phyloP scores from a whole-genome alignment of 92 coral and sea anemone species.

The Umimayanthus kanabou region DNA sequence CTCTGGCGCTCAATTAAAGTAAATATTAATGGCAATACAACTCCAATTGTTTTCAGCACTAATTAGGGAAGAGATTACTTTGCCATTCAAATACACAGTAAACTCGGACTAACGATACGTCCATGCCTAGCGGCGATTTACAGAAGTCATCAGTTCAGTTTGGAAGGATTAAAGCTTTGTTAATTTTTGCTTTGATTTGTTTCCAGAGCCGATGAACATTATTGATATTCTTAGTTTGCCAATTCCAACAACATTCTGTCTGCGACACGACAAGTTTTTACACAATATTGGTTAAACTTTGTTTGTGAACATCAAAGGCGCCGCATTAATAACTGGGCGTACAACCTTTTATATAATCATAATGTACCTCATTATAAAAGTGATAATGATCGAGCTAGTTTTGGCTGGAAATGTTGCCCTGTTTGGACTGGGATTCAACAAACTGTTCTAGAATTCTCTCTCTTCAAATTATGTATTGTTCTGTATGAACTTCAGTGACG shows the following conservation, averaged over 20 bases:
- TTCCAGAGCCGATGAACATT: neutral
- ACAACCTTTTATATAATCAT: neutral
- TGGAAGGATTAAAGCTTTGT: neutral
- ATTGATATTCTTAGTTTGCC: conserved; percentile 2
- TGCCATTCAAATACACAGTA: neutral
- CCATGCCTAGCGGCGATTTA: neutral
- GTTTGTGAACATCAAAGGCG: neutral
- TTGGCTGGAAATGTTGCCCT: too few species aligned
- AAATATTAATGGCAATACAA: neutral
- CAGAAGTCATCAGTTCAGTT: neutral
- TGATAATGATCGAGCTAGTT: neutral
- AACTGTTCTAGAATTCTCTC: too few species aligned
- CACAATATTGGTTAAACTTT: neutral
- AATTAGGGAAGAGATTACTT: neutral
- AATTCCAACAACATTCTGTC: neutral
- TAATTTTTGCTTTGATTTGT: neutral
- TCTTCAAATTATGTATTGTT: too few species aligned
- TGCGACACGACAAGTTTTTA: neutral
- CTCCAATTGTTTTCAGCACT: neutral
- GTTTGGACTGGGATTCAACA: too few species aligned
- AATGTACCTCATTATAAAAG: neutral
- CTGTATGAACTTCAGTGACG: too few species aligned
- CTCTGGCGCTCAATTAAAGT: neutral
- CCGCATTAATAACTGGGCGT: neutral
- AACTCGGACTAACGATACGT: neutral